Evolutionary conservation across 2,888 invertebrate species (phyloP), one percentile per base, ranked within the genome.

Genomic region (Drosophila nigricruria): DNA sequence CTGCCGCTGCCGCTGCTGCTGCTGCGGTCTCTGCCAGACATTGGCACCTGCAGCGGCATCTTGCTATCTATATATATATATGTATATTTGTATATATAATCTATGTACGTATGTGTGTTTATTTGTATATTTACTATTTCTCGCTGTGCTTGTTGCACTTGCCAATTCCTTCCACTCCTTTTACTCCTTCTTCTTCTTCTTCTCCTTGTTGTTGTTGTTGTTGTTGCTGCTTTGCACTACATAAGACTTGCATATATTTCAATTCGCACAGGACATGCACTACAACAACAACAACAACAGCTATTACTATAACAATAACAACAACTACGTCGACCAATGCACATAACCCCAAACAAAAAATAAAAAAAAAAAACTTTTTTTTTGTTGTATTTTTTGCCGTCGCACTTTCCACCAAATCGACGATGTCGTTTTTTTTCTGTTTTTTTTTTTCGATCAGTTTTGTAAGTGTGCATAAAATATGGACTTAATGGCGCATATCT

Each of bases 271-370:
- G 20, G 12, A 50, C 40, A 30, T 18, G 42, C 62, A 54, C 54
- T 16, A 30, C 25, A 30, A 9, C 49, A 27, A 20, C 43, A n/a
- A n/a, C 30, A 25, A 20, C 42, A 8, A 30, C 38, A n/a, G n/a
- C n/a, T n/a, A n/a, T n/a, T n/a, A 20, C 43, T 14, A n/a, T 23
- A 25, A 20, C 42, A 8, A 30, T 34, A 12, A 30, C 68, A 30
- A 57, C 65, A n/a, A 59, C 59, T n/a, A 42, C 53, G 32, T 32
- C 59, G 43, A 45, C 42, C 60, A 52, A 45, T 58, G 57, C 68
- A 80, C 81, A 79, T 77, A 79, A 79, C 81, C 30, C 12, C 77
- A 80, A 79, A 76, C 72, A 73, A 56, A 64, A 66, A n/a, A n/a
- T n/a, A n/a, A n/a, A n/a, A n/a, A n/a, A n/a, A n/a, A n/a, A n/a